Conservation (phyloP, 2,888 invertebrate species). For the Pristionchus maxplancki region DNA sequence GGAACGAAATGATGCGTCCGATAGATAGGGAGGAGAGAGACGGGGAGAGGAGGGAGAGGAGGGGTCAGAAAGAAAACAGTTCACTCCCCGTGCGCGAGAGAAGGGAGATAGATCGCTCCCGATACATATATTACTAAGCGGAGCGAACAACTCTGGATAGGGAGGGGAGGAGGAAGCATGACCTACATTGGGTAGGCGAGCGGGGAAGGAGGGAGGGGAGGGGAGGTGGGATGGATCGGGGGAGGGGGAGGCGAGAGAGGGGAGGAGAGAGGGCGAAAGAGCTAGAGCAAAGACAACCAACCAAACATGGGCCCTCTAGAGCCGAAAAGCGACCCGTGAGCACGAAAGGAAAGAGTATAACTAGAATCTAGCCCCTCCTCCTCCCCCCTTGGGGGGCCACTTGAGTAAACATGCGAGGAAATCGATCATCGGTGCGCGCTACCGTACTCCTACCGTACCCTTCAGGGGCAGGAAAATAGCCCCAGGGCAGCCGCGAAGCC, state of each 20-base stretch:
- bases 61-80: conserved; percentile 1
- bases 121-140: conserved; percentile 42
- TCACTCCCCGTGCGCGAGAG: neutral
- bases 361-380: conserved; percentile 7
- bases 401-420: neutral
- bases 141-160: neutral
- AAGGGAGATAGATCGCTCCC: neutral
- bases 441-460: neutral
- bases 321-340: conserved; percentile 5
- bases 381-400: neutral
- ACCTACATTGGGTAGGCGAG: neutral
- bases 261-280: neutral
- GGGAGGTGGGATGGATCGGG: no score
- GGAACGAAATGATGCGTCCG: neutral
- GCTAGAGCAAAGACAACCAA: conserved; percentile 14
- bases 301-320: neutral
- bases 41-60: neutral
- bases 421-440: conserved; percentile 1
- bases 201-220: neutral
- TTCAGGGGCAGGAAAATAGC: neutral
- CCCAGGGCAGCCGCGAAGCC: neutral
- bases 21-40: conserved; percentile 36
- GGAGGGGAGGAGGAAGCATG: conserved; percentile 35
- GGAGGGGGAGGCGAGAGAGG: neutral
- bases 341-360: conserved; percentile 16